These are phyloP conservation scores for Potorous gilbertii DNA, from an alignment of 2,797 vertebrate genomes.

Conservation along the genomic window DNA sequence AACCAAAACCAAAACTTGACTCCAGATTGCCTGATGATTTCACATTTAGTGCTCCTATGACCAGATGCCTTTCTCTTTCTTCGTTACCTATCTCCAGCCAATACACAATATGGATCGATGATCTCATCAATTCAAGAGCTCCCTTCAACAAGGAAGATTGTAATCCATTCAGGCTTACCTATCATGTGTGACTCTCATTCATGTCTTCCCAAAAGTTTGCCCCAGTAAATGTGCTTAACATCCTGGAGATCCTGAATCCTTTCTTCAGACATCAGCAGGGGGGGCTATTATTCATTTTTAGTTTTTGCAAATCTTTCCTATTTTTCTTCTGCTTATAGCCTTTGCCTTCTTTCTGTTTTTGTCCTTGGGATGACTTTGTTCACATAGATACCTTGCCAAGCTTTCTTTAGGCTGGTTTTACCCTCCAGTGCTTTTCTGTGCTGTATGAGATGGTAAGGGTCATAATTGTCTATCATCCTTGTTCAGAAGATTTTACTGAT, in stretches of 20 bases:
- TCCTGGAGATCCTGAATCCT: background rate
- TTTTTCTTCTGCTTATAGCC: background rate
- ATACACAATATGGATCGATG: background rate
- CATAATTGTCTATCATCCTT: background rate
- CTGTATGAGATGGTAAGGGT: background rate
- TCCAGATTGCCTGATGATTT: background rate
- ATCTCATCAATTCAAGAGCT: background rate
- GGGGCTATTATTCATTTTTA: no score
- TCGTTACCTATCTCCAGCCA: background rate
- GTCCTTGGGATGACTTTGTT: background rate
- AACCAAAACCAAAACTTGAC: background rate
- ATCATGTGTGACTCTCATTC: background rate
- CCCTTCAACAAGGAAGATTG: background rate
- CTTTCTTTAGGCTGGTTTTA: background rate
- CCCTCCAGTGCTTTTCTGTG: background rate
- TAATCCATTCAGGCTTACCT: background rate
- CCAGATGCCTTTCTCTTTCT: background rate
- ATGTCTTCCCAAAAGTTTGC: background rate
- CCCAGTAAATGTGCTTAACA: background rate
- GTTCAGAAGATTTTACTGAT: background rate
- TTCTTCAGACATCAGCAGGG: background rate
- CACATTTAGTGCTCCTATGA: background rate
- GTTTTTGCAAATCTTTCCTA: background rate
- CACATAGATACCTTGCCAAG: background rate
- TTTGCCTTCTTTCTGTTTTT: background rate